A percentile compares a stretch with the other conserved stretches of the same genome.
These are phyloP conservation scores for Drosophila ambigua DNA, from an alignment of 1,140 invertebrate genomes.

Conservation along the genomic window DNA sequence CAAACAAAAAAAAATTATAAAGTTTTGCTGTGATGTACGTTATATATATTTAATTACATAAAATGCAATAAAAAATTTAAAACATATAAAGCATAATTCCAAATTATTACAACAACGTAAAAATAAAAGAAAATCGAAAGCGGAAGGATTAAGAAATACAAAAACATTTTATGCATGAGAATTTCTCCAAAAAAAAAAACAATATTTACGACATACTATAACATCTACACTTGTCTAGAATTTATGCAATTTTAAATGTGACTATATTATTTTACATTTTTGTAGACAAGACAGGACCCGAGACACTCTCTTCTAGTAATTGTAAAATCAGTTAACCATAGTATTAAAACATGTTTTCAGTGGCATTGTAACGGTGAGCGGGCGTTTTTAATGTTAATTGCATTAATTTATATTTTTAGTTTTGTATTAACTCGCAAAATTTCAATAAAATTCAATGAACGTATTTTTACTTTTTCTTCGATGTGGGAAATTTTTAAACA, in stretches of 20 bases:
- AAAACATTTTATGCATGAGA: slow-evolving; percentile 72
- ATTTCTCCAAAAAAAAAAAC: slow-evolving; percentile 56
- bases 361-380: slow-evolving; percentile 74
- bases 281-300: slow-evolving; percentile 71
- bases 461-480: slow-evolving; percentile 12
- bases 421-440: slow-evolving; percentile 80
- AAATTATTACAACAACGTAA: slow-evolving; percentile 49
- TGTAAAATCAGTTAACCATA: slow-evolving; percentile 80
- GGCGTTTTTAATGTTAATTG: slow-evolving; percentile 76
- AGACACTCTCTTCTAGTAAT: slow-evolving; percentile 71
- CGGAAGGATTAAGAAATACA: slow-evolving; percentile 43
- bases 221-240: slow-evolving; percentile 75
- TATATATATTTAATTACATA: slow-evolving; percentile 83
- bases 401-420: slow-evolving; percentile 72
- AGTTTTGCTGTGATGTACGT: slow-evolving; percentile 84
- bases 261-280: slow-evolving; percentile 77
- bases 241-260: slow-evolving; percentile 79
- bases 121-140: slow-evolving; percentile 17
- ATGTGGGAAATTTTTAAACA: no score
- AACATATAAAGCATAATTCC: slow-evolving; percentile 71
- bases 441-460: slow-evolving; percentile 81
- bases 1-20: slow-evolving; percentile 66
- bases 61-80: slow-evolving; percentile 79
- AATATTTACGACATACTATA: slow-evolving; percentile 72
- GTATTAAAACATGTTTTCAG: slow-evolving; percentile 75